Evolutionary conservation across 2,888 invertebrate genomes (phyloP), one percentile per base, ranked within the genome.

Genomic region (Entomobrya proxima): DNA sequence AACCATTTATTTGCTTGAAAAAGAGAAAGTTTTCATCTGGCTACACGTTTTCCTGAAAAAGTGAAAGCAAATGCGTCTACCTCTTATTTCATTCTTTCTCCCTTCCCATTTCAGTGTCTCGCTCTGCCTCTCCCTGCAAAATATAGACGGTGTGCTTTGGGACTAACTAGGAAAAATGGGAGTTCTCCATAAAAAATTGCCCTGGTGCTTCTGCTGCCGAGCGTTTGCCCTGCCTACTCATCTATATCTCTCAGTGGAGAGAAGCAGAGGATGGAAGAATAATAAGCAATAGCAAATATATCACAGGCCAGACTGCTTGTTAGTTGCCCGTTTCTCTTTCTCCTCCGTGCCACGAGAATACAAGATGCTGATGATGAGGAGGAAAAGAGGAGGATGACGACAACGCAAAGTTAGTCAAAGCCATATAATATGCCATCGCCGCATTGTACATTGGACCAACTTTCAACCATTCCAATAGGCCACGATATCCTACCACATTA

Each of bases 91-190:
- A 11, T 35, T 35, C 50, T 35, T 69, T 44, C 44, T 44, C 11
- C 64, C 55, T 67, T 67, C 37, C 21, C 67, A 67, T 67, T 37
- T 37, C 55, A 27, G 15, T n/a, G 9, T 15, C n/a, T 15, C n/a
- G 15, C 24, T 11, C 55, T 55, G 15, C 47, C n/a, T 15, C n/a
- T 15, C n/a, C 47, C 24, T 11, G 32, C n/a, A 61, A 61, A 61
- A 61, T 55, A 55, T 61, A 32, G 61, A 61, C 61, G 61, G 32
- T n/a, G n/a, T n/a, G 61, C 61, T 32, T 4, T 32, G 61, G 61
- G 61, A 61, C 61, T 61, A 61, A 61, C 61, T 61, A 32, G 61
- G 61, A 61, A 61, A 61, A 61, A 61, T 61, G 61, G 61, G 61
- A 61, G 61, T 61, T 61, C n/a, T 61, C 61, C 61, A 32, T 61